Evolutionary conservation across 2,888 invertebrate genomes (phyloP), one percentile per base, ranked within the genome.

Genomic region (Drosophila incognita): DNA sequence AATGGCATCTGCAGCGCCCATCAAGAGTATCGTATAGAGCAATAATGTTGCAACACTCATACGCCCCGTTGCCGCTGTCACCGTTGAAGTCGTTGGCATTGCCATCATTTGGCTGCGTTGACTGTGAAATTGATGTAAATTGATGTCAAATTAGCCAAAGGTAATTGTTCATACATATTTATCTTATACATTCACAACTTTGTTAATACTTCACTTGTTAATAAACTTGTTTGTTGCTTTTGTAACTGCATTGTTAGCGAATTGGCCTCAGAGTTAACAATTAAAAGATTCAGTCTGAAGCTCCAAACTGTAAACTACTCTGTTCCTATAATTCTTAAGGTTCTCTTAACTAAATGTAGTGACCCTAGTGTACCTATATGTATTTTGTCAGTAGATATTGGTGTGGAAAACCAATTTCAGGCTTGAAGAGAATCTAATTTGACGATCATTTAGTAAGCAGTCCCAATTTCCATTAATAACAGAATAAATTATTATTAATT

Each of bases 121-220:
- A 68, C 86, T 87, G 79, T 60, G 66, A 78, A 83, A 76, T 79
- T 69, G 65, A 38, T 42, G 60, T 6, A 58, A 74, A 68, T 62
- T 76, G 33, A 11, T 38, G 53, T 1, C 51, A 69, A 78, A 81
- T 76, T 76, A 84, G 71, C 74, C 10, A 69, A 46, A 73, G 57
- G 53, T 70, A 65, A 81, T 73, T 79, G 51, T 59, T 36, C 49
- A 24, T 54, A 27, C n/a, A 49, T n/a, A 27, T 59, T 11, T 42
- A 6, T 24, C 7, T 13, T 54, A 38, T n/a, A 1, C 31, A 42
- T 33, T 53, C 24, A 24, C 11, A 42, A 33, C 18, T 27, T 46
- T 33, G 29, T 15, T 36, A 51, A 21, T 31, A 35, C 13, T 35
- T 56, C 10, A 33, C 33, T 33, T 33, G 11, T 33, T 33, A 4